Evolutionary conservation across 2,113 vertebrate species (phyloP).

Genomic region (Xerus inauris): DNA sequence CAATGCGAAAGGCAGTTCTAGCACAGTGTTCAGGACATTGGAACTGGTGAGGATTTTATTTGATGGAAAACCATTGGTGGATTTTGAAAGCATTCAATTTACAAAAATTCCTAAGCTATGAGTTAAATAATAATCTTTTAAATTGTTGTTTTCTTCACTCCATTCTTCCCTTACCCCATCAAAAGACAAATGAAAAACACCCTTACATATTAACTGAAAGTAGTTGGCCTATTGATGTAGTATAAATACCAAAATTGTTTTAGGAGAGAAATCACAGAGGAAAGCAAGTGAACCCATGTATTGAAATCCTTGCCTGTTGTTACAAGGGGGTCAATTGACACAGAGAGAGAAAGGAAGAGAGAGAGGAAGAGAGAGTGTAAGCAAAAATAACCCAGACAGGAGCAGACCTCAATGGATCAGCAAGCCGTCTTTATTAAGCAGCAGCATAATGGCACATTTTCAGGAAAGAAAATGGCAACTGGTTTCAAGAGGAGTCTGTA

Average conservation of each 20-base stretch:
- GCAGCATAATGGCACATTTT: no score
- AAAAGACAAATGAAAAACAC: neutral
- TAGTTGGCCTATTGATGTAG: neutral
- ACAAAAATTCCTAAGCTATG: neutral
- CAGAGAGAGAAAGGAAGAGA: no score
- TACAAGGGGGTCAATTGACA: neutral
- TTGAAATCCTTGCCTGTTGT: neutral
- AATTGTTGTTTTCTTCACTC: neutral
- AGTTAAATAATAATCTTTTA: neutral
- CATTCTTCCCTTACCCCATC: neutral
- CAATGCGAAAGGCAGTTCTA: neutral
- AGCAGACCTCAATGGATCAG: no score
- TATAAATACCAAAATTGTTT: neutral
- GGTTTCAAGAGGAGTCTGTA: no score
- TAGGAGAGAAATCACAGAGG: neutral
- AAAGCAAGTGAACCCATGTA: neutral
- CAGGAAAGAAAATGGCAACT: no score
- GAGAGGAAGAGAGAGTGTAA: no score
- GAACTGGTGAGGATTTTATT: neutral
- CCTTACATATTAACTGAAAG: neutral
- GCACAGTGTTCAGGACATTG: neutral
- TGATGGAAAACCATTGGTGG: neutral
- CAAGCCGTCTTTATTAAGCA: no score
- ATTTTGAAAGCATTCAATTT: slow-evolving; percentile 9
- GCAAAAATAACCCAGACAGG: no score